Base-by-base conservation (phyloP, 2,888 invertebrate species). In the Tetheella fluctuosa region DNA sequence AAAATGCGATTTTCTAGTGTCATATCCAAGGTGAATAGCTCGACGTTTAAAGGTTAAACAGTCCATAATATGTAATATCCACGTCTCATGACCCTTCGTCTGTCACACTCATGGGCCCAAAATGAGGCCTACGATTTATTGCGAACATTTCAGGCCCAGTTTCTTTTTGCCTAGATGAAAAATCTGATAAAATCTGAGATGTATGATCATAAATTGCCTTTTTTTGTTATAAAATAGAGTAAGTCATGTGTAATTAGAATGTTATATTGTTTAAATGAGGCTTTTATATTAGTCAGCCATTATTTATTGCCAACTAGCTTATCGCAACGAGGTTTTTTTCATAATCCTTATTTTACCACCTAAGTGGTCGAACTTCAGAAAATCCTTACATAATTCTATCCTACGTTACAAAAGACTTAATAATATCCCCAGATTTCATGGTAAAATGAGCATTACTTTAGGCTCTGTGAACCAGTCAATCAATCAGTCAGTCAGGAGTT, bases 51-150 rank as follows among this genome's bases (percentile, higher is more conserved):
- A 54, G 54, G 25, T 54, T 23, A 28, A 17, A 28, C 55, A 55
- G 34, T 7, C 48, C 63, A 57, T 66, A 71, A 74, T 66, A 59
- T 64, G 59, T 61, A 69, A 71, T 74, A 71, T 63, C 68, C 69
- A 65, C 69, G 72, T 66, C 72, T 73, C 55, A 63, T 61, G 61
- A 63, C 62, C 63, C 63, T 64, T 63, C 68, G 65, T 71, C 48
- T 48, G 48, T 48, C 48, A 48, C 48, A 17, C 48, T 48, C 20
- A 8, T 20, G 17, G 48, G 17, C 48, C 48, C 48, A 48, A 20
- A 48, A 48, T 71, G 67, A 62, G 39, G 5, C 63, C 53, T 17
- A 57, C 13, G 71, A 71, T 73, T 71, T 73, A 73, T 72, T 64
- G 60, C 34, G 30, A 25, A 23, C 34, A 55, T 34, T 55, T 34